Conservation (phyloP, 2,797 vertebrate species). For the Pogonophryne albipinna region DNA sequence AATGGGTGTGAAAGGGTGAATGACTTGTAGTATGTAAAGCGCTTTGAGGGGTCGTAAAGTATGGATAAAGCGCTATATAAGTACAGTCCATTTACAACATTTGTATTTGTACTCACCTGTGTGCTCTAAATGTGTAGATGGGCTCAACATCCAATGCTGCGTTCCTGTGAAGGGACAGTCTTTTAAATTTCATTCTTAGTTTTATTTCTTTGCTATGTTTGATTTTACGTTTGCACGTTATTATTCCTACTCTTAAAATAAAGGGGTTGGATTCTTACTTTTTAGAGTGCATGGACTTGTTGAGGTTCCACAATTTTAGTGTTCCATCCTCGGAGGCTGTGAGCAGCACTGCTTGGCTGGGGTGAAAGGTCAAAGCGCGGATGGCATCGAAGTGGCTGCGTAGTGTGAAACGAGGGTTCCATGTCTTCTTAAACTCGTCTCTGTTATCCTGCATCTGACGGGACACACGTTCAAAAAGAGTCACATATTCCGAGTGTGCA, state of each 20-base stretch:
- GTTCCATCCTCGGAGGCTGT: constrained; percentile 93
- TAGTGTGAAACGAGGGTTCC: constrained; percentile 94
- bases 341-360: constrained; percentile 89
- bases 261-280: constrained; percentile 80
- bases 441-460: constrained; percentile 89
- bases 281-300: constrained; percentile 91
- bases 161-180: constrained; percentile 80
- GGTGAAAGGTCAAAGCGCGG: constrained; percentile 91
- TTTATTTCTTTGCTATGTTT: neutral
- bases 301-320: constrained; percentile 94
- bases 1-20: too few species aligned
- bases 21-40: too few species aligned
- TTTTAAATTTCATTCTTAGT: constrained; percentile 1
- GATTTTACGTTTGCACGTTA: too few species aligned
- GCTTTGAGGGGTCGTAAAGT: too few species aligned
- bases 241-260: too few species aligned
- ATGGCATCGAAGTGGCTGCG: constrained; percentile 94
- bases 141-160: constrained; percentile 92
- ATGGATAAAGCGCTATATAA: too few species aligned
- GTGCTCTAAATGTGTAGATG: constrained; percentile 92
- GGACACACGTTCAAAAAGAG: constrained; percentile 7
- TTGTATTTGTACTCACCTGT: constrained; percentile 81
- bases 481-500: neutral
- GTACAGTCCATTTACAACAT: too few species aligned
- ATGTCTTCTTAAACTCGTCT: constrained; percentile 92